Conservation (phyloP, 2,113 vertebrate species). For the Asarcornis scutulata region DNA sequence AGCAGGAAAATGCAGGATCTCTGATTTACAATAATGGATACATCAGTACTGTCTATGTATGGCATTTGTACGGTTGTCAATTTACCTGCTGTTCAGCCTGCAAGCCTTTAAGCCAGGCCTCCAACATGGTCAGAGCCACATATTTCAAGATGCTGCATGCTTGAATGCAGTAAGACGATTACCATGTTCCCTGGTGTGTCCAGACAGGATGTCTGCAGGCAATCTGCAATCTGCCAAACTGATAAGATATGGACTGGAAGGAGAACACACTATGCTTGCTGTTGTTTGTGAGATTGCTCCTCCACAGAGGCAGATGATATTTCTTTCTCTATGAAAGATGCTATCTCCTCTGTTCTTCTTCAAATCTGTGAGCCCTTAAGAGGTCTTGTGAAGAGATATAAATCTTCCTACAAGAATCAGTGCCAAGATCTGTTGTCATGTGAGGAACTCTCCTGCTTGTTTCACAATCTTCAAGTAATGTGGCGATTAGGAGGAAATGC, state of each 20-base stretch:
- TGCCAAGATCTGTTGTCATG: background rate
- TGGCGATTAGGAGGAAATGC: background rate
- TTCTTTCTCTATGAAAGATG: background rate
- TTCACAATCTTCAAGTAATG: background rate
- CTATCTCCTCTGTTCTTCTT: background rate
- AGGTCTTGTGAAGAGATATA: background rate
- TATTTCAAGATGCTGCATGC: background rate
- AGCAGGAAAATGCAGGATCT: accelerated
- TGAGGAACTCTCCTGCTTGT: background rate
- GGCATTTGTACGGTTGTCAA: background rate
- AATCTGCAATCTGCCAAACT: conserved; percentile 35
- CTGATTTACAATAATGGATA: background rate
- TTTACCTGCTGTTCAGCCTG: background rate
- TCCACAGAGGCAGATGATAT: background rate
- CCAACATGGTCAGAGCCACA: background rate
- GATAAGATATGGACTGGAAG: conserved; percentile 6
- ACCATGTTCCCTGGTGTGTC: background rate
- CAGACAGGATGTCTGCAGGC: conserved; percentile 33
- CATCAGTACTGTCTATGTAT: background rate
- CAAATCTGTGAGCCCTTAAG: background rate
- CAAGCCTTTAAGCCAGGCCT: background rate
- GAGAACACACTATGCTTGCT: background rate
- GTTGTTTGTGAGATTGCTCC: background rate
- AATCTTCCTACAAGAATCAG: background rate
- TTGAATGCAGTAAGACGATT: background rate